A percentile compares a stretch with the other conserved stretches of the same genome.
Evolutionary conservation across 92 coral and sea anemone genomes (phyloP).

Genomic region (Paragorgia papillata): DNA sequence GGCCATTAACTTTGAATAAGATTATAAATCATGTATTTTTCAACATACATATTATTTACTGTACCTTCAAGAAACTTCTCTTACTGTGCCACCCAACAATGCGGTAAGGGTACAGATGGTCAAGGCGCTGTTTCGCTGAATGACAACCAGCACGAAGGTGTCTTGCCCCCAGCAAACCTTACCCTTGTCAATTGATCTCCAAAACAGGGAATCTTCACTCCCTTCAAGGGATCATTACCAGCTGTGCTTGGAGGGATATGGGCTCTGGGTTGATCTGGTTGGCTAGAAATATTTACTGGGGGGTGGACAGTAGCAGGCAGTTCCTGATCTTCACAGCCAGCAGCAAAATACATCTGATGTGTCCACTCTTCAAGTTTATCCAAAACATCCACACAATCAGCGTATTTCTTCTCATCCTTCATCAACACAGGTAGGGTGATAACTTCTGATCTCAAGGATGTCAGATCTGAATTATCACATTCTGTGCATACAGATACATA

Average conservation of each 20-base stretch:
- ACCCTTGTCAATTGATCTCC: slow-evolving; percentile 33
- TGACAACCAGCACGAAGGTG: slow-evolving; percentile 24
- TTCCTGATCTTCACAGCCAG: slow-evolving; percentile 13
- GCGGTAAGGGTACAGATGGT: slow-evolving; percentile 15
- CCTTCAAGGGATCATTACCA: background rate
- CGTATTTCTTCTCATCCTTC: too few species aligned
- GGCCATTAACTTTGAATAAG: too few species aligned
- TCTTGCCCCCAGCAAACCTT: slow-evolving; percentile 27
- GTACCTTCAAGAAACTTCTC: slow-evolving; percentile 4
- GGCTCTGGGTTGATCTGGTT: slow-evolving; percentile 3
- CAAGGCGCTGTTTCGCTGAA: slow-evolving; percentile 29
- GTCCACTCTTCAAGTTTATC: slow-evolving; percentile 36
- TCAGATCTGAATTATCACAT: background rate
- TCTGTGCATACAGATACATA: background rate
- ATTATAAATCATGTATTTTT: too few species aligned
- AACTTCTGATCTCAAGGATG: slow-evolving; percentile 8
- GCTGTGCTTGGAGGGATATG: slow-evolving; percentile 1
- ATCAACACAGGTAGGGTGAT: slow-evolving; percentile 21
- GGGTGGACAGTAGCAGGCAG: background rate
- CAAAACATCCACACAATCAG: too few species aligned
- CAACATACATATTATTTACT: too few species aligned
- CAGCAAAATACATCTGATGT: slow-evolving; percentile 12
- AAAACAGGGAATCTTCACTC: slow-evolving; percentile 12
- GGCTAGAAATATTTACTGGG: background rate
- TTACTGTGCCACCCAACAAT: slow-evolving; percentile 6